phyloP scores from a whole-genome alignment of 2,113 vertebrate genomes.

The Dicaeum eximium region DNA sequence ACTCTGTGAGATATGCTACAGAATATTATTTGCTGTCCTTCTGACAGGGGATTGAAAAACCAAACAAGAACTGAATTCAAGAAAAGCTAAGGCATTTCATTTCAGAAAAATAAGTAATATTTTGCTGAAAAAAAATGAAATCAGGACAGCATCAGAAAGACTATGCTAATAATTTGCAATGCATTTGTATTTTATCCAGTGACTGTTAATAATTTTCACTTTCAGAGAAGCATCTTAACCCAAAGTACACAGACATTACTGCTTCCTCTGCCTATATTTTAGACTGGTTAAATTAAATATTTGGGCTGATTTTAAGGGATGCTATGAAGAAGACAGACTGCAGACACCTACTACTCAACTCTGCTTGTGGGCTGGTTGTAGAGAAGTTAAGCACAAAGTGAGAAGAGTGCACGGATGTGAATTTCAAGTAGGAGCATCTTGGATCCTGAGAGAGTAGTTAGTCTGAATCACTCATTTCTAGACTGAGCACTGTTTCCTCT shows the following conservation, averaged over 20 bases:
- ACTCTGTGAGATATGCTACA: background rate
- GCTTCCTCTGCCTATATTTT: background rate
- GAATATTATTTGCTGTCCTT: background rate
- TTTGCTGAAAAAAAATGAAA: background rate
- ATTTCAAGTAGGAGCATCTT: background rate
- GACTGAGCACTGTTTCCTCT: background rate
- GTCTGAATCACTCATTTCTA: background rate
- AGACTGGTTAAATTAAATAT: background rate
- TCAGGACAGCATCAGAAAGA: background rate
- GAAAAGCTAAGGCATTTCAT: background rate
- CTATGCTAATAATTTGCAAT: background rate
- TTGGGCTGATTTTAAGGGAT: background rate
- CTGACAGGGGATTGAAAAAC: background rate
- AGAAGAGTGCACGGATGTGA: background rate
- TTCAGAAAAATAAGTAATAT: background rate
- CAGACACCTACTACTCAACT: background rate
- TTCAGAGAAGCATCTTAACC: background rate
- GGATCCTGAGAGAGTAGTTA: background rate
- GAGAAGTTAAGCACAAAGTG: background rate
- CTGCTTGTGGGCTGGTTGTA: background rate
- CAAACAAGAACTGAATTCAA: background rate
- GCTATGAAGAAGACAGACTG: background rate
- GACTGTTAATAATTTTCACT: background rate
- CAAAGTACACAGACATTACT: background rate
- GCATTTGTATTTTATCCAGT: background rate